Conservation (phyloP, 2,797 vertebrate genomes). For the Epinephelus coioides region DNA sequence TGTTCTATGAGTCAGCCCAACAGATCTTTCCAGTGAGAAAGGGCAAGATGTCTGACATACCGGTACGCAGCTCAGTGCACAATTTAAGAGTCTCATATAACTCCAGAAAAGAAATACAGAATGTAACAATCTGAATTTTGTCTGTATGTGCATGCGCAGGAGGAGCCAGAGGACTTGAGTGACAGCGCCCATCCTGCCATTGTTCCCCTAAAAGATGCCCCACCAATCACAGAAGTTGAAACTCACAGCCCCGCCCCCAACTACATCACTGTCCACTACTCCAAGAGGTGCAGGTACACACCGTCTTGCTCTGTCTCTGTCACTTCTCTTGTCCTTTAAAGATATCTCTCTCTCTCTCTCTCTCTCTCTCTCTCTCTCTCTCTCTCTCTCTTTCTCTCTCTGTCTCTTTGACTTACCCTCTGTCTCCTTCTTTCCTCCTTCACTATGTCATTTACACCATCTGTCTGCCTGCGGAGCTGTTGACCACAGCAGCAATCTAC, state of each 20-base stretch:
- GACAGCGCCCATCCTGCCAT: constrained; percentile 84
- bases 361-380: background rate
- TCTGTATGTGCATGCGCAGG: constrained; percentile 38
- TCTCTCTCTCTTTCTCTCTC: background rate
- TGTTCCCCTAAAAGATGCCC: constrained; percentile 83
- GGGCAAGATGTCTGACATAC: constrained; percentile 83
- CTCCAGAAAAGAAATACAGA: background rate
- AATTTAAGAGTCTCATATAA: background rate
- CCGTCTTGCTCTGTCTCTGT: background rate
- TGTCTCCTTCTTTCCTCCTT: constrained; percentile 3
- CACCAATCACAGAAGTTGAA: constrained; percentile 67
- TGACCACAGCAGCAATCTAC: constrained; percentile 43
- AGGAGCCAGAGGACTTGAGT: constrained; percentile 84
- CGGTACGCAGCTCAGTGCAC: constrained; percentile 58
- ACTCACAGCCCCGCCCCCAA: constrained; percentile 60
- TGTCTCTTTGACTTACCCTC: background rate
- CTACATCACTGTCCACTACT: constrained; percentile 84
- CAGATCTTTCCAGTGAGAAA: constrained; percentile 71
- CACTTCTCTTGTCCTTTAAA: background rate
- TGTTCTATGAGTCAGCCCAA: constrained; percentile 81
- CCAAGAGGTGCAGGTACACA: constrained; percentile 78
- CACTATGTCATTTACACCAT: constrained; percentile 1
- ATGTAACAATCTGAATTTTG: background rate
- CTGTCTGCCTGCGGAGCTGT: constrained; percentile 19
- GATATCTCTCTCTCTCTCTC: background rate